Conservation (phyloP, 30 jellyfish, hydroid and myxozoan species). For the Cassiopea xamachana region DNA sequence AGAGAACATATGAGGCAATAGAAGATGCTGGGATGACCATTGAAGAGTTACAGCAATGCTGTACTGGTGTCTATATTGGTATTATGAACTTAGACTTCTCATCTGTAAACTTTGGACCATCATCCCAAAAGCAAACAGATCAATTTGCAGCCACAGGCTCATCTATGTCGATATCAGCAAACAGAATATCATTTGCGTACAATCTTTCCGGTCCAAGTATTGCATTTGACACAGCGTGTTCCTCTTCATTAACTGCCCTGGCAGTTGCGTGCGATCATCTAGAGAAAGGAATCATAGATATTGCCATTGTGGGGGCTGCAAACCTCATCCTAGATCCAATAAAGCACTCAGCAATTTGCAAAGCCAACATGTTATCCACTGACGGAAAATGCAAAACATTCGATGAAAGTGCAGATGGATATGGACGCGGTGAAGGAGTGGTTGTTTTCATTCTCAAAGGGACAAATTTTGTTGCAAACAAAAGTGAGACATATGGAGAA, state of each 20-base stretch:
- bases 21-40: slow-evolving; percentile 67
- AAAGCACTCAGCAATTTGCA: slow-evolving; percentile 45
- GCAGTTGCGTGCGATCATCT: slow-evolving; percentile 57
- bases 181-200: slow-evolving; percentile 61
- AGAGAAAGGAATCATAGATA: slow-evolving; percentile 44
- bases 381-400: slow-evolving; percentile 66
- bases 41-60: slow-evolving; percentile 53
- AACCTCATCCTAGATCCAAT: slow-evolving; percentile 34
- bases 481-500: slow-evolving; percentile 29
- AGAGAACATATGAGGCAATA: slow-evolving; percentile 69
- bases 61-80: slow-evolving; percentile 70
- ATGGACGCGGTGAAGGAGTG: slow-evolving; percentile 74
- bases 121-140: background rate
- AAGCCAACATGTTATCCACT: slow-evolving; percentile 64
- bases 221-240: slow-evolving; percentile 65
- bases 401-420: slow-evolving; percentile 75
- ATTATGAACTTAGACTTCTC: slow-evolving; percentile 55
- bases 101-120: background rate
- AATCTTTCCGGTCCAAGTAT: slow-evolving; percentile 69
- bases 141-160: slow-evolving; percentile 68
- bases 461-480: background rate
- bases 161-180: slow-evolving; percentile 44
- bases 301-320: slow-evolving; percentile 65
- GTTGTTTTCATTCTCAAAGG: slow-evolving; percentile 38
- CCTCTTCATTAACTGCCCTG: slow-evolving; percentile 66